Base-by-base conservation (phyloP, 2,888 invertebrate genomes). In the Leptogaster cylindrica region DNA sequence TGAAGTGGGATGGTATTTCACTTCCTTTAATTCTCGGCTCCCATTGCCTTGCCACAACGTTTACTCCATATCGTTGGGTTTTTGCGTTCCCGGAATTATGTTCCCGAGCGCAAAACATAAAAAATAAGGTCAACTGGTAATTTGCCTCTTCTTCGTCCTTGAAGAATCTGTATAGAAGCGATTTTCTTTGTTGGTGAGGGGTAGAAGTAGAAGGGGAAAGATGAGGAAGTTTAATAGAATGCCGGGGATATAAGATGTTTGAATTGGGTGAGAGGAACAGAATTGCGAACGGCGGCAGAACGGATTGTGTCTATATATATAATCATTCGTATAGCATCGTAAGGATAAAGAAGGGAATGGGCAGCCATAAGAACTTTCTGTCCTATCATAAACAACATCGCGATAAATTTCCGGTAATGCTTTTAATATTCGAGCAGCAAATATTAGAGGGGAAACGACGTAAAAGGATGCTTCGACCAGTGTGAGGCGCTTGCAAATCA, bases 321-420 rank as follows among this genome's bases (percentile, higher is more conserved):
- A 36, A 36, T 23, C 23, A 12, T 39, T 12, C 25, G 23, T 23
- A 58, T 23, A 58, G 36, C 23, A 27, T 36, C 20, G 27, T 18
- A 14, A 39, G 23, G 23, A 18, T 23, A 58, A 58, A 28, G 39
- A 58, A 46, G 14, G 36, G 39, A 25, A 25, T 36, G 58, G 25
- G 23, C 20, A 16, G 58, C 58, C 41, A 58, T 58, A 39, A 58
- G 41, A 58, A 58, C 20, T 58, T 46, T 39, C 58, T 39, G 41
- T 16, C 39, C 39, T 36, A 10, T 41, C 25, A 58, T 58, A 58
- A 58, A 58, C 39, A 58, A 58, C 58, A 58, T 58, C 58, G 58
- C 39, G 58, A 58, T 58, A 58, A 58, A 58, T 58, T 58, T 58
- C 39, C 41, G 58, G 58, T 58, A 39, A 58, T 58, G 14, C 58